Base-by-base conservation (phyloP, 2,113 vertebrate species). In the Crypturellus undulatus region DNA sequence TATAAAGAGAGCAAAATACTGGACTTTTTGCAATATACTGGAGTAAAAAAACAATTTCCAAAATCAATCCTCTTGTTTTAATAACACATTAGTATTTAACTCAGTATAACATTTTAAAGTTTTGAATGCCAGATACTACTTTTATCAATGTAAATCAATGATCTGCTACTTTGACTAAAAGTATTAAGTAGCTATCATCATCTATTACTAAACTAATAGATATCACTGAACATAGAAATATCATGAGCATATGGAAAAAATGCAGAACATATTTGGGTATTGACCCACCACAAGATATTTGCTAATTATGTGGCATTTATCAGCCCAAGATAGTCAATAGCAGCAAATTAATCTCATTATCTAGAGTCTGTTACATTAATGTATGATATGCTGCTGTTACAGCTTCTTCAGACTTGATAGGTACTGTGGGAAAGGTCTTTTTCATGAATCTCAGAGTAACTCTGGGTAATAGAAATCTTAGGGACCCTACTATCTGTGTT, bases 11-110 rank as follows among this genome's bases (percentile, higher is more conserved):
- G 54, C 45, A 93, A 83, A 79, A 91, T 69, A 65, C 51, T 93
- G n/a, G 49, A 96, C 94, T 97, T 93, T 96, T 43, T 94, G 93
- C 84, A 94, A 68, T 83, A 85, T 56, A 63, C 79, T 81, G 71
- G n/a, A 96, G 91, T 92, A 62, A 89, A 95, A 97, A 97, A 40
- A 52, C 26, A 58, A 10, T 22, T 79, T 85, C 92, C 56, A 80
- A 94, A 97, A 96, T 49, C 86, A 65, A 89, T 93, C 70, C 62
- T 96, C 36, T 42, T 87, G 34, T 77, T 65, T 42, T 96, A 94
- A 95, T 91, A 95, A 91, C 64, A 91, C 19, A n/a, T 63, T 32
- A 87, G 64, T 75, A 84, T 64, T 94, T 93, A 79, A 83, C 43
- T 95, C 58, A 72, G 16, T 63, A 62, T 64, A 90, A 77, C 45